Conservation (phyloP, 2,797 vertebrate species). For the Acestrorhynchus altus region DNA sequence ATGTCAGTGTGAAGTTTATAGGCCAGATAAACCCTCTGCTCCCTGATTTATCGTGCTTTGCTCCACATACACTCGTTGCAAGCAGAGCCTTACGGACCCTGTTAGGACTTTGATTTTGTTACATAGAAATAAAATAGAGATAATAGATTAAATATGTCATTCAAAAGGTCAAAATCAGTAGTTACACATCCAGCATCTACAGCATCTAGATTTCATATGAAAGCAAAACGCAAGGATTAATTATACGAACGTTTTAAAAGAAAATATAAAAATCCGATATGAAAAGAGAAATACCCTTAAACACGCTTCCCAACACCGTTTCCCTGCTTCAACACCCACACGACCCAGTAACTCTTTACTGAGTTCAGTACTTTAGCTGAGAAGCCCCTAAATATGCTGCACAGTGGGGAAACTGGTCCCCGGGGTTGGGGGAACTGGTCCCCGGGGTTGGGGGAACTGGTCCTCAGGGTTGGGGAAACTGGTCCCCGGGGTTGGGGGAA, state of each 20-base stretch:
- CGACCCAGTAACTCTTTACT: too few species aligned
- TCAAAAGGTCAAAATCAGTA: background rate
- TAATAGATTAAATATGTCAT: background rate
- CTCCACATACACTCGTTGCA: background rate
- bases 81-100: background rate
- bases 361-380: too few species aligned
- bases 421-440: too few species aligned
- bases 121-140: too few species aligned
- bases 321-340: too few species aligned
- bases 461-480: too few species aligned
- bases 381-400: too few species aligned
- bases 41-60: background rate
- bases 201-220: background rate
- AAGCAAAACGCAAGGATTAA: background rate
- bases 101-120: background rate
- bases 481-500: too few species aligned
- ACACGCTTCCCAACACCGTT: too few species aligned
- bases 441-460: too few species aligned
- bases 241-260: background rate
- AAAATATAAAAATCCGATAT: background rate
- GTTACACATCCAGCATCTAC: background rate
- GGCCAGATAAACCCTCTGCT: background rate
- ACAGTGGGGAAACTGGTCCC: too few species aligned
- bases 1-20: background rate
- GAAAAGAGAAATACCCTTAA: too few species aligned